Conservation (phyloP, 1,140 invertebrate genomes). For the Drosophila orosa region DNA sequence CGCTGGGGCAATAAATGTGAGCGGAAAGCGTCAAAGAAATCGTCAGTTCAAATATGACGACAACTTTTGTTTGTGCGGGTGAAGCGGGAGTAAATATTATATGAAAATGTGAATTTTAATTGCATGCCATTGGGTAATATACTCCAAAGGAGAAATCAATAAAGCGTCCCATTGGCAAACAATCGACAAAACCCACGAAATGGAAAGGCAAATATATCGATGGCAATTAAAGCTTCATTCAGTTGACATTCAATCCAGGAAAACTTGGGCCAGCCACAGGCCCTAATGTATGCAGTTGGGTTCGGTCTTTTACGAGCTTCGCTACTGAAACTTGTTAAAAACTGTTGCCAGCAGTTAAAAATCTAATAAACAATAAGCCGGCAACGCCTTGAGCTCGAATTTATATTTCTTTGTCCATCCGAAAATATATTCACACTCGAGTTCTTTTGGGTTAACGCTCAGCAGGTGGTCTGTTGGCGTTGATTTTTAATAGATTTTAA, state of each 20-base stretch:
- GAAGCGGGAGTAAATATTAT: slow-evolving; percentile 43
- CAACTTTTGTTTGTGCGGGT: slow-evolving; percentile 52
- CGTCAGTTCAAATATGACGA: slow-evolving; percentile 32
- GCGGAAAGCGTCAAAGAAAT: slow-evolving; percentile 51
- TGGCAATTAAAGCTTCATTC: slow-evolving; percentile 65
- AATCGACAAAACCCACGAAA: slow-evolving; percentile 8
- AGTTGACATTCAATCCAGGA: slow-evolving; percentile 22
- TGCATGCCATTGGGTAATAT: slow-evolving; percentile 52
- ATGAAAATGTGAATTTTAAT: slow-evolving; percentile 65
- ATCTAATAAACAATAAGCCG: slow-evolving; percentile 62
- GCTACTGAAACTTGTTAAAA: slow-evolving; percentile 77
- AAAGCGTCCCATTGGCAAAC: slow-evolving; percentile 37
- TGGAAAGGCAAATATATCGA: slow-evolving; percentile 48
- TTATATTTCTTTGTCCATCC: slow-evolving; percentile 12
- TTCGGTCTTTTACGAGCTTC: slow-evolving; percentile 29
- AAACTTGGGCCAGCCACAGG: slow-evolving; percentile 29
- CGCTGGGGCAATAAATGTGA: slow-evolving; percentile 12
- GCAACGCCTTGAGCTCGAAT: slow-evolving; percentile 62
- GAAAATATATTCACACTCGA: slow-evolving; percentile 21
- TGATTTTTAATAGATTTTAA: slow-evolving; percentile 79
- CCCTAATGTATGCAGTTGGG: slow-evolving; percentile 30
- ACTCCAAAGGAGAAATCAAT: slow-evolving; percentile 33
- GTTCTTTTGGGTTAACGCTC: slow-evolving; percentile 40
- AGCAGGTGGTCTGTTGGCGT: slow-evolving; percentile 63
- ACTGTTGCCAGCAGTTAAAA: slow-evolving; percentile 64